Evolutionary conservation across 2,113 vertebrate species (phyloP), one percentile per base, ranked within the genome.

Genomic region (Cryptomyrus ogoouensis): DNA sequence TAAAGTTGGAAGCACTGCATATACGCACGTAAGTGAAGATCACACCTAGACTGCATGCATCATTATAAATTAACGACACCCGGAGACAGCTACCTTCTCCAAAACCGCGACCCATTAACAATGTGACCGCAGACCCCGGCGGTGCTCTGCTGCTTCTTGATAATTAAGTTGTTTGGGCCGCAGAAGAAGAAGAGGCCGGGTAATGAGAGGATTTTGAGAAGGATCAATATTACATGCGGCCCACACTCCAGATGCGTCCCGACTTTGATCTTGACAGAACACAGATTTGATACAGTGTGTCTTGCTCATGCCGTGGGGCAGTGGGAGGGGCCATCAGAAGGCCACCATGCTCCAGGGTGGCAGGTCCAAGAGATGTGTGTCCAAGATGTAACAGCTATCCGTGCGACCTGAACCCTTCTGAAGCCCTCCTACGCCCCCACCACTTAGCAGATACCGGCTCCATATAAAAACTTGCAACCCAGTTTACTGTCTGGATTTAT

Each of bases 191-290:
- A 52, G 31, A 74, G 31, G 5, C 31, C 62, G 31, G 86, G 46
- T 88, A 89, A 88, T 83, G 90, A 91, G 90, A 17, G 35, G 85
- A 88, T 90, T 90, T 89, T 88, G 62, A 88, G 88, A 90, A 91
- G 90, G 91, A 91, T 83, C 86, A 88, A 88, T 90, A 88, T 92
- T 91, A 90, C 90, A 91, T 88, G 83, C 83, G 42, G 87, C 74
- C n/a, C 80, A 31, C 58, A 58, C 84, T 46, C 17, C 46, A 21
- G 35, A 56, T 90, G 90, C 35, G 44, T 39, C 84, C 90, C 77
- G 3, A 9, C 92, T 93, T 92, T 91, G 89, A 90, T 91, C 92
- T 86, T 35, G 21, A 42, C 35, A 89, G 83, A 90, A 90, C 87
- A 87, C 89, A 90, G 90, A 91, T 91, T 31, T 9, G 77, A 42